These are phyloP conservation scores for Hydractinia echinata DNA, from an alignment of 30 jellyfish, hydroid and myxozoan genomes.

Conservation along the genomic window DNA sequence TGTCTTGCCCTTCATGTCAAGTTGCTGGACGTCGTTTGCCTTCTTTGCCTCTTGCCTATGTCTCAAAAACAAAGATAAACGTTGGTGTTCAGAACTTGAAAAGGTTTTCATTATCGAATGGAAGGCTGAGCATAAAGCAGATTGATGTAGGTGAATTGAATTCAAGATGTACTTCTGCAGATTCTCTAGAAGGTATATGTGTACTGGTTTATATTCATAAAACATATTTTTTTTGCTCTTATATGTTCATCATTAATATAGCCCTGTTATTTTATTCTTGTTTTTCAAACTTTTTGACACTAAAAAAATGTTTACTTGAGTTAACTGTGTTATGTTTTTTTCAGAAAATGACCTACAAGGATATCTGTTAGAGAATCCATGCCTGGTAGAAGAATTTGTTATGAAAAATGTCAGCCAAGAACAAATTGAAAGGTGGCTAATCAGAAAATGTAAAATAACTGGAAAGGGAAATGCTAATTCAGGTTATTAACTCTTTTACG, in stretches of 20 bases:
- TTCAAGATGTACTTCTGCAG: too few species aligned
- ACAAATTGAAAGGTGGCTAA: conserved; percentile 30
- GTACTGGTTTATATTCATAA: too few species aligned
- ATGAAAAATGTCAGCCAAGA: conserved; percentile 14
- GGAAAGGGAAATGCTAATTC: too few species aligned
- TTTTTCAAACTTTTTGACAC: too few species aligned
- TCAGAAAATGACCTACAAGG: conserved; percentile 8
- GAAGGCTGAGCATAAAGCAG: too few species aligned
- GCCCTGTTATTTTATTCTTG: too few species aligned
- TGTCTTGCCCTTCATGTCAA: conserved; percentile 38
- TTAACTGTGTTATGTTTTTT: not conserved
- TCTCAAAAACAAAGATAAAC: not conserved
- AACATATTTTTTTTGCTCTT: too few species aligned
- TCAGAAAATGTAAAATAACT: conserved; percentile 7
- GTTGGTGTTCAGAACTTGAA: not conserved
- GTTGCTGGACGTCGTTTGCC: conserved; percentile 31
- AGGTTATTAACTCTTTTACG: too few species aligned
- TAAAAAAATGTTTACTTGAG: not conserved
- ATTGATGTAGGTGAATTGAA: too few species aligned
- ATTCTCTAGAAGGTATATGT: too few species aligned
- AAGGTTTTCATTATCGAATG: too few species aligned
- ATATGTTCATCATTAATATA: too few species aligned
- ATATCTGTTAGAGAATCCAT: conserved; percentile 1
- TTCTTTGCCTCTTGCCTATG: conserved; percentile 22
- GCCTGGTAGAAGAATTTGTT: conserved; percentile 6